Percentiles rank a stretch among this genome's conserved stretches.
phyloP scores from a whole-genome alignment of 2,888 invertebrate genomes.

The Calliopum simillimum region DNA sequence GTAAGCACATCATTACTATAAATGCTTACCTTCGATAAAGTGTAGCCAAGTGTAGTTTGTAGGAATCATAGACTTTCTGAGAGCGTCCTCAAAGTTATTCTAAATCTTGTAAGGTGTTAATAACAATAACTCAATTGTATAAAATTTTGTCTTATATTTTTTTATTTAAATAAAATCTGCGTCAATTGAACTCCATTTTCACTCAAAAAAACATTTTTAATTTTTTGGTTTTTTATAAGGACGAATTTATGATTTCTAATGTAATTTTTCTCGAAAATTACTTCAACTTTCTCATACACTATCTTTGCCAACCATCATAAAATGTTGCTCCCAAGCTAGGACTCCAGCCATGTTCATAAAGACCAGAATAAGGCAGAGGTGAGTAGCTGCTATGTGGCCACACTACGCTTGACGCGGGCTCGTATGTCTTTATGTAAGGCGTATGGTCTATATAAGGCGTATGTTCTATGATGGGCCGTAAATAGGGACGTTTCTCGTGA shows the following conservation, averaged over 20 bases:
- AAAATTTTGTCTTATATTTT: background rate
- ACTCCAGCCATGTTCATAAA: conserved; percentile 52
- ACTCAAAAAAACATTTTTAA: background rate
- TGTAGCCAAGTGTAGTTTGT: too few relatives aligned
- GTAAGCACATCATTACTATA: too few relatives aligned
- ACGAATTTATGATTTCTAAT: too few relatives aligned
- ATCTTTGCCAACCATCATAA: conserved; percentile 43
- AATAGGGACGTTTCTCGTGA: conserved; percentile 63
- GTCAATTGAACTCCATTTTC: background rate
- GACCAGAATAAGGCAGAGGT: conserved; percentile 48
- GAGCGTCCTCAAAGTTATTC: too few relatives aligned
- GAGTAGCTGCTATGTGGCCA: conserved; percentile 36
- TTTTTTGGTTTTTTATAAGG: too few relatives aligned
- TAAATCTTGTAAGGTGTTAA: too few relatives aligned
- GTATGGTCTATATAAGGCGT: conserved; percentile 47
- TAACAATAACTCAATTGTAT: too few relatives aligned
- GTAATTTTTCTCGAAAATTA: too few relatives aligned
- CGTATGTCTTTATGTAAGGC: conserved; percentile 29
- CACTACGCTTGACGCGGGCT: conserved; percentile 22
- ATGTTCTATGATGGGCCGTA: conserved; percentile 59
- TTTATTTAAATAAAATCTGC: background rate
- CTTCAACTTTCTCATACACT: too few relatives aligned
- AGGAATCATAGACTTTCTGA: too few relatives aligned
- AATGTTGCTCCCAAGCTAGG: conserved; percentile 42
- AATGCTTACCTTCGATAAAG: too few relatives aligned